Evolutionary conservation across 2,797 vertebrate species (phyloP).

Genomic region (Amniataba percoides): DNA sequence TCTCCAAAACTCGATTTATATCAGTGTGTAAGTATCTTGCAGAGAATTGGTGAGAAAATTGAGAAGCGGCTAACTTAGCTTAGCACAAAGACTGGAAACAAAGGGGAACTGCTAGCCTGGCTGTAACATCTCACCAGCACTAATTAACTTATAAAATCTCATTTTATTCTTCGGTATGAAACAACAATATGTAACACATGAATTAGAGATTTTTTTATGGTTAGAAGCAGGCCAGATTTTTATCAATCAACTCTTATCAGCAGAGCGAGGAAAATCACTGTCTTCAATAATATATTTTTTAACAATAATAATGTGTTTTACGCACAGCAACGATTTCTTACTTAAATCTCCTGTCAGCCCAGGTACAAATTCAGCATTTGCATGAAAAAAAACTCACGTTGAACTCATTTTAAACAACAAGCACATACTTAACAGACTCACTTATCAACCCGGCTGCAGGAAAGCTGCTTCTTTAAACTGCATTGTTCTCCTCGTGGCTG

Average conservation of each 20-base stretch:
- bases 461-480: background rate
- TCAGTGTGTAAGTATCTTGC: background rate
- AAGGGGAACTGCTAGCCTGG: too few species aligned
- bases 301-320: too few species aligned
- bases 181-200: too few species aligned
- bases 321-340: background rate
- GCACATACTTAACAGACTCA: background rate
- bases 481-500: background rate
- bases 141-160: too few species aligned
- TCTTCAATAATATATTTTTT: too few species aligned
- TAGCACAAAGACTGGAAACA: too few species aligned
- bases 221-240: too few species aligned
- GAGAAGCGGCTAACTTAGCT: too few species aligned
- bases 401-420: background rate
- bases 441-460: background rate
- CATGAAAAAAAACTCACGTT: background rate
- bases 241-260: background rate
- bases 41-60: too few species aligned
- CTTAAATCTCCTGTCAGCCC: background rate
- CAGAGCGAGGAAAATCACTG: background rate
- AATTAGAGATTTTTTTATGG: too few species aligned
- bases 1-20: background rate
- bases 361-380: background rate
- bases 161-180: too few species aligned
- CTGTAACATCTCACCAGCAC: too few species aligned